Conservation (phyloP, 35 echinoderm and acorn worm species). For the Anneissia japonica region DNA sequence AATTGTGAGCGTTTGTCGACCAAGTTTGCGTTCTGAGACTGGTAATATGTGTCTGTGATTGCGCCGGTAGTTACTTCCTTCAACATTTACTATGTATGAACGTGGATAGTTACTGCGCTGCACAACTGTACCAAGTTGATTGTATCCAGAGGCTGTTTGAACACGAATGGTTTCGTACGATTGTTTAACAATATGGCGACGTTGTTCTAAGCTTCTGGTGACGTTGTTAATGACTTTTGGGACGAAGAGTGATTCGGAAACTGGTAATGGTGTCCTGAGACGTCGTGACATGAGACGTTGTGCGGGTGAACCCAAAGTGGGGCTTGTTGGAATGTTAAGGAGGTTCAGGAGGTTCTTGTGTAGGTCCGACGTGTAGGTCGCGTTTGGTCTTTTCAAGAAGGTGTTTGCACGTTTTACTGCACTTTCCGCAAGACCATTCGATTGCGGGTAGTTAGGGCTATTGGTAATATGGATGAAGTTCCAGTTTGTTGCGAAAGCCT, state of each 20-base stretch:
- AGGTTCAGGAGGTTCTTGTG: conserved; percentile 46
- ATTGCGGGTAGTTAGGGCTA: not conserved
- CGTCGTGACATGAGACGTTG: conserved; percentile 37
- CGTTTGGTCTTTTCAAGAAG: conserved; percentile 22
- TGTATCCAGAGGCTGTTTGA: conserved; percentile 42
- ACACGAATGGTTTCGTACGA: conserved; percentile 25
- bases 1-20: not conserved
- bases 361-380: conserved; percentile 12
- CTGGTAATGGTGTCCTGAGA: no score
- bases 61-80: conserved; percentile 1
- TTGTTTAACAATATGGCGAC: not conserved
- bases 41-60: conserved; percentile 21
- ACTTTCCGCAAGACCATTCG: conserved; percentile 11
- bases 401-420: conserved; percentile 14
- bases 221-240: no score
- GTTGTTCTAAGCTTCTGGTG: not conserved
- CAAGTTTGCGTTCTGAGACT: not conserved
- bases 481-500: not conserved
- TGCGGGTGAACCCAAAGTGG: conserved; percentile 29
- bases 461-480: not conserved
- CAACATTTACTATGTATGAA: conserved; percentile 20
- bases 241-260: no score
- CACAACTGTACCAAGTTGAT: conserved; percentile 26
- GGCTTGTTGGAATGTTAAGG: conserved; percentile 6
- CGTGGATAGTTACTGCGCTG: not conserved